These are phyloP conservation scores for Rhabditophanes sp. DNA, from an alignment of 2,888 invertebrate genomes.

Conservation along the genomic window DNA sequence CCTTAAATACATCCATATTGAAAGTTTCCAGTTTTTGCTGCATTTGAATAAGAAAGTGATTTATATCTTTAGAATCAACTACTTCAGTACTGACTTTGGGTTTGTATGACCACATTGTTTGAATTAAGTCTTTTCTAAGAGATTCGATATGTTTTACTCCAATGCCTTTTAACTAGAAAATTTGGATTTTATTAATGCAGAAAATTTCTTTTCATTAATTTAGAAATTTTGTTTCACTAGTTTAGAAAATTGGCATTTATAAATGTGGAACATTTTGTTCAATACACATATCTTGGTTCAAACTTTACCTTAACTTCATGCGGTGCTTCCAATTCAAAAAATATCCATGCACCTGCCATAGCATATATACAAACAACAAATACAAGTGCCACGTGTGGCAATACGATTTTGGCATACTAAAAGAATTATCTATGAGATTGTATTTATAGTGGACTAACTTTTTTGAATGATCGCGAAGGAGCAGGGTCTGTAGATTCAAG, in stretches of 20 bases:
- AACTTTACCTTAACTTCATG: constrained; percentile 29
- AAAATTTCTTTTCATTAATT: no score
- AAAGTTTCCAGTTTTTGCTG: constrained; percentile 23
- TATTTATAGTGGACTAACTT: not conserved
- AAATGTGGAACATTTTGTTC: no score
- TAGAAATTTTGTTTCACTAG: no score
- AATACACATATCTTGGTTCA: no score
- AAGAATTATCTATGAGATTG: constrained; percentile 4
- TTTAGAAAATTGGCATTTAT: no score
- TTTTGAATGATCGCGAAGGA: no score
- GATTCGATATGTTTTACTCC: constrained; percentile 23
- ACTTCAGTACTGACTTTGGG: no score
- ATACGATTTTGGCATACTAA: constrained; percentile 35
- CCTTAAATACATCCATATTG: constrained; percentile 33
- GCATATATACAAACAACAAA: constrained; percentile 40
- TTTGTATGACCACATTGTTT: constrained; percentile 19
- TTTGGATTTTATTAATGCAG: no score
- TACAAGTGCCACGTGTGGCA: constrained; percentile 43
- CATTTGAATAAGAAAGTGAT: constrained; percentile 22
- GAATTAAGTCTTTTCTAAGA: constrained; percentile 19
- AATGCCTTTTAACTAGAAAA: constrained; percentile 20
- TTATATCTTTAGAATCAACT: no score
- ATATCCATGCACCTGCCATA: constrained; percentile 36
- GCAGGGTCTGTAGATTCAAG: no score
- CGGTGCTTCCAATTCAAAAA: constrained; percentile 40